Evolutionary conservation across 2,888 invertebrate species (phyloP).

Genomic region (Rambutsinella grinnellia): DNA sequence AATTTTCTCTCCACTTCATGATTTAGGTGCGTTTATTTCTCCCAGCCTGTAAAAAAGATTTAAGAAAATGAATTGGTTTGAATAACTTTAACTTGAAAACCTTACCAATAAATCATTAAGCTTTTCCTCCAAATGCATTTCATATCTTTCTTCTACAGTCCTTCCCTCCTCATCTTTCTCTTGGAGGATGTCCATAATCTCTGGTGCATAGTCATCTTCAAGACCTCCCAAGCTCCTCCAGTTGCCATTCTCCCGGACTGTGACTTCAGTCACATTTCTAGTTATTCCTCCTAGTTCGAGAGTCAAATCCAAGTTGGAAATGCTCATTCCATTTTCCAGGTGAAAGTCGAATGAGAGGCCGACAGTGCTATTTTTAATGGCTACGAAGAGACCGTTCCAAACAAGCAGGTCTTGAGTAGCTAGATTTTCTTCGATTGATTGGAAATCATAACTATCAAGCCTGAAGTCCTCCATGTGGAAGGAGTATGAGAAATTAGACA

Average conservation of each 20-base stretch:
- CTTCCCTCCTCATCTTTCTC: not conserved
- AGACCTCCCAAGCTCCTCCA: not conserved
- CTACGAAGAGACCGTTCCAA: not conserved
- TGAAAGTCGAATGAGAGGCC: not conserved
- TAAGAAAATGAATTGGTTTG: too few species aligned
- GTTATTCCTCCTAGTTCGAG: not conserved
- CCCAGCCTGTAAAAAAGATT: too few species aligned
- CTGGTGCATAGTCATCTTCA: not conserved
- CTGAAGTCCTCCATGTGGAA: not conserved
- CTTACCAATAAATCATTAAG: slow-evolving; percentile 10
- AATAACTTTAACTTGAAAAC: too few species aligned
- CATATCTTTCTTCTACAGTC: not conserved
- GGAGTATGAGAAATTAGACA: not conserved
- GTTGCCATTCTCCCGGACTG: not conserved
- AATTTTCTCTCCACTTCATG: too few species aligned
- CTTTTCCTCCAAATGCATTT: not conserved
- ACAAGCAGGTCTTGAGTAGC: not conserved
- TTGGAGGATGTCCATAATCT: not conserved
- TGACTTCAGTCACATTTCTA: not conserved
- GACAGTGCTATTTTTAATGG: not conserved
- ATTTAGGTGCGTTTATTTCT: too few species aligned
- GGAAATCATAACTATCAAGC: slow-evolving; percentile 1
- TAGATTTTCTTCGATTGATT: not conserved
- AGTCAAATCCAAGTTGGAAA: not conserved
- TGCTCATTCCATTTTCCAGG: not conserved